These are phyloP conservation scores for Nyctalus aviator DNA, from an alignment of 2,797 vertebrate genomes.

Conservation along the genomic window DNA sequence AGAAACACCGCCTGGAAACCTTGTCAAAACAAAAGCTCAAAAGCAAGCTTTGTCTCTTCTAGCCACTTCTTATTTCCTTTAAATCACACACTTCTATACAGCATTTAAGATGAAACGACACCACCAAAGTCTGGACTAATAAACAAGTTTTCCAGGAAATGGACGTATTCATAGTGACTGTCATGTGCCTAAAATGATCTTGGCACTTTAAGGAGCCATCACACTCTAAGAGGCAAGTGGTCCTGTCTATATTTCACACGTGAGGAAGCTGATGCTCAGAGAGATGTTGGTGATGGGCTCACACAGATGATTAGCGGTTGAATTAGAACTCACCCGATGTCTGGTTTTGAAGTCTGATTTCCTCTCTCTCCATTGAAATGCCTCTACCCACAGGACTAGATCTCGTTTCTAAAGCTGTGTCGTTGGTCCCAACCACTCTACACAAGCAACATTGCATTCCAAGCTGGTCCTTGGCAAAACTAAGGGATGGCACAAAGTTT, in stretches of 20 bases:
- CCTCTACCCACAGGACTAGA: not conserved
- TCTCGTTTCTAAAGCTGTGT: not conserved
- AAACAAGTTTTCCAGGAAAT: not conserved
- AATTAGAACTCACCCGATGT: not conserved
- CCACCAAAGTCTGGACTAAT: not conserved
- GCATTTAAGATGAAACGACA: not conserved
- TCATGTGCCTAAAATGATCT: not conserved
- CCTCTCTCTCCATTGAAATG: not conserved
- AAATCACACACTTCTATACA: not conserved
- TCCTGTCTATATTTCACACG: not conserved
- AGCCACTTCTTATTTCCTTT: not conserved
- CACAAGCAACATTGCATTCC: not conserved
- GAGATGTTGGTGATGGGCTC: not conserved
- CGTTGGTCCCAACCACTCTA: not conserved
- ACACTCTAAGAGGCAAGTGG: not conserved
- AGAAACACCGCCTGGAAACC: not conserved
- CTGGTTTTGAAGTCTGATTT: not conserved
- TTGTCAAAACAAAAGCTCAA: not conserved
- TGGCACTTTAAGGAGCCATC: not conserved
- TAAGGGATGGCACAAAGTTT: not conserved
- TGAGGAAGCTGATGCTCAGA: not conserved
- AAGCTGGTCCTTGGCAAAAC: not conserved
- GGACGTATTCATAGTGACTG: not conserved
- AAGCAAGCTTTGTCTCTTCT: slow-evolving; percentile 2
- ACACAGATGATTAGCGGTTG: not conserved